phyloP scores from a whole-genome alignment of 2,888 invertebrate species.

The Amphipyra tragopoginis region DNA sequence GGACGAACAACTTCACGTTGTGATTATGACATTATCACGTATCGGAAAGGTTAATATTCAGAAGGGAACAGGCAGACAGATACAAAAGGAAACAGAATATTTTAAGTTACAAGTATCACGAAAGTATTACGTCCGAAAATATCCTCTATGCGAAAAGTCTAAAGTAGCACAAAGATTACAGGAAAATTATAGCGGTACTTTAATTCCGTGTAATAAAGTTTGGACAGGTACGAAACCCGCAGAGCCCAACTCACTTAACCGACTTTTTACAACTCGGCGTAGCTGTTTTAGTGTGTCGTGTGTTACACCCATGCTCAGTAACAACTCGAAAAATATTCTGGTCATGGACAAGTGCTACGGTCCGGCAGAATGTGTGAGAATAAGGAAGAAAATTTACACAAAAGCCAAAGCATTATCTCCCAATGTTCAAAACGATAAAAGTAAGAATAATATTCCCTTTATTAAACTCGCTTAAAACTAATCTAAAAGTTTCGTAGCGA shows the following conservation, averaged over 20 bases:
- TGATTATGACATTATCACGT: too few species aligned
- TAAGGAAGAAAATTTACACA: conserved; percentile 17
- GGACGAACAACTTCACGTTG: too few species aligned
- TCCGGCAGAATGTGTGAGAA: conserved; percentile 15
- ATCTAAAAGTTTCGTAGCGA: conserved; percentile 56
- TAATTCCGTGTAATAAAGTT: conserved; percentile 59
- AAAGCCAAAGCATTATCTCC: conserved; percentile 26
- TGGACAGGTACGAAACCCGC: conserved; percentile 60
- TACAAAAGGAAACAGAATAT: background rate
- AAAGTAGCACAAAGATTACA: conserved; percentile 56
- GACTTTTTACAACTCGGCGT: conserved; percentile 53
- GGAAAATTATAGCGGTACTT: conserved; percentile 60
- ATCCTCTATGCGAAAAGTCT: conserved; percentile 35
- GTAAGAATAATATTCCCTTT: conserved; percentile 30
- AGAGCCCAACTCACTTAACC: conserved; percentile 54
- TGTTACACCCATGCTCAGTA: conserved; percentile 29
- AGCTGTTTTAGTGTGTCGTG: conserved; percentile 51
- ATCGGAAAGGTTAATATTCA: too few species aligned
- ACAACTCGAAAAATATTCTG: conserved; percentile 40
- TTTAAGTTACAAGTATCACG: conserved; percentile 13
- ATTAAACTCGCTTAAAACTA: conserved; percentile 50
- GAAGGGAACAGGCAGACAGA: too few species aligned
- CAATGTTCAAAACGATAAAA: conserved; percentile 18
- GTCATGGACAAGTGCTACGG: conserved; percentile 29
- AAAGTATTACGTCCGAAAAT: conserved; percentile 26